phyloP scores from a whole-genome alignment of 2,113 vertebrate genomes.

The Neolamprologus devosi region DNA sequence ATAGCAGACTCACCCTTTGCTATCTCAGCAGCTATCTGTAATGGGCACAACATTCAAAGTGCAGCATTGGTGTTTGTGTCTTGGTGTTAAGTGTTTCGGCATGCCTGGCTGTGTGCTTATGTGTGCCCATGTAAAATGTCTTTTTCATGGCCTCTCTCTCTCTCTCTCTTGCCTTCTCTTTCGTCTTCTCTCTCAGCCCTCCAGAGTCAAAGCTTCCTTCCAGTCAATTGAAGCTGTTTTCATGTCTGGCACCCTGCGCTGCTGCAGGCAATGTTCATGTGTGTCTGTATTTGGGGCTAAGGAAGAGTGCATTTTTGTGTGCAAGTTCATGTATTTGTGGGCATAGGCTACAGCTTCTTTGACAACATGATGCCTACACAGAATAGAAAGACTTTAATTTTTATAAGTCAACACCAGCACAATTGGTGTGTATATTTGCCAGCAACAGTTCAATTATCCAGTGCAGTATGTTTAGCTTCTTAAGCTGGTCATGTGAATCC shows the following conservation, averaged over 20 bases:
- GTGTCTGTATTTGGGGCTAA: neutral
- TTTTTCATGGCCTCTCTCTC: neutral
- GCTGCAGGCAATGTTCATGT: slow-evolving; percentile 12
- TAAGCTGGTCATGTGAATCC: slow-evolving; percentile 14
- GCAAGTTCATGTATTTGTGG: neutral
- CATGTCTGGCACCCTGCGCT: slow-evolving; percentile 17
- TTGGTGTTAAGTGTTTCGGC: slow-evolving; percentile 32
- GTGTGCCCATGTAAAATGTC: slow-evolving; percentile 5
- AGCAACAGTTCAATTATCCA: neutral
- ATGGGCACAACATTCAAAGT: slow-evolving; percentile 45
- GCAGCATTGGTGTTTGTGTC: slow-evolving; percentile 19
- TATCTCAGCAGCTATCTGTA: slow-evolving; percentile 43
- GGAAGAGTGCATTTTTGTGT: neutral
- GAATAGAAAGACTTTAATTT: neutral
- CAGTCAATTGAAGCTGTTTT: slow-evolving; percentile 55
- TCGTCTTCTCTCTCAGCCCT: neutral
- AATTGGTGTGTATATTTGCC: neutral
- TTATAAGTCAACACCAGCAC: neutral
- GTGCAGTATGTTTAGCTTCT: neutral
- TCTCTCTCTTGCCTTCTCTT: neutral
- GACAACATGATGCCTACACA: neutral
- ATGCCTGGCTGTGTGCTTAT: neutral
- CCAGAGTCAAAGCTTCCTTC: slow-evolving; percentile 31
- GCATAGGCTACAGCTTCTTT: neutral
- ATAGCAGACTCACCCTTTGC: slow-evolving; percentile 13